phyloP scores from a whole-genome alignment of 2,113 vertebrate genomes.

The Oryzias javanicus region DNA sequence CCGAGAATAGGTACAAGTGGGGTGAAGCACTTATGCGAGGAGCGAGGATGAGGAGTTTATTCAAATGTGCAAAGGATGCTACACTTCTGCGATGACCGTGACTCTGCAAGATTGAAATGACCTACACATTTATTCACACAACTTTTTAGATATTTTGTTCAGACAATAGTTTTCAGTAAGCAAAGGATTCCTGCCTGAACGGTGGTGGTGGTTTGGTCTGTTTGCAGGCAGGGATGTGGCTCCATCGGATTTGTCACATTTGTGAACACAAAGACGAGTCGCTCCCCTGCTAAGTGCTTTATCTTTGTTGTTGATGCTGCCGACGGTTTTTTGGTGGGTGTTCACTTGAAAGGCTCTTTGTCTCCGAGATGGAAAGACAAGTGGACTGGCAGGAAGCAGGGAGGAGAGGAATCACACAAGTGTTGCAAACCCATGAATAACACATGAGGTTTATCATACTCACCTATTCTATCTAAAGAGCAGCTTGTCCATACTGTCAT shows the following conservation, averaged over 20 bases:
- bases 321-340: constrained; percentile 46
- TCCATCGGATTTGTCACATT: constrained; percentile 71
- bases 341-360: constrained; percentile 71
- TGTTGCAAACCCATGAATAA: constrained; percentile 73
- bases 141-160: background rate
- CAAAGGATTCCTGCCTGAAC: constrained; percentile 16
- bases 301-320: constrained; percentile 51
- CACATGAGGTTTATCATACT: constrained; percentile 59
- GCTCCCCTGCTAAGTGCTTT: constrained; percentile 67
- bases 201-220: constrained; percentile 55
- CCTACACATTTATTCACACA: too few relatives aligned
- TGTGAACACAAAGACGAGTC: constrained; percentile 58
- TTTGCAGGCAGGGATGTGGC: constrained; percentile 37
- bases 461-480: constrained; percentile 40
- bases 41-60: constrained; percentile 8
- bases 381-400: constrained; percentile 55
- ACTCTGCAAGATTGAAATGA: constrained; percentile 2
- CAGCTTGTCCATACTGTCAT: background rate
- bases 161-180: constrained; percentile 12
- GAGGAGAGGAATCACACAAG: constrained; percentile 53
- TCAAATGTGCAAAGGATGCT: constrained; percentile 32
- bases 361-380: constrained; percentile 71
- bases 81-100: constrained; percentile 15
- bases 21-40: constrained; percentile 54
- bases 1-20: constrained; percentile 45